A percentile compares a stretch with the other conserved stretches of the same genome.
phyloP scores from a whole-genome alignment of 2,113 vertebrate genomes.

The Sander lucioperca region DNA sequence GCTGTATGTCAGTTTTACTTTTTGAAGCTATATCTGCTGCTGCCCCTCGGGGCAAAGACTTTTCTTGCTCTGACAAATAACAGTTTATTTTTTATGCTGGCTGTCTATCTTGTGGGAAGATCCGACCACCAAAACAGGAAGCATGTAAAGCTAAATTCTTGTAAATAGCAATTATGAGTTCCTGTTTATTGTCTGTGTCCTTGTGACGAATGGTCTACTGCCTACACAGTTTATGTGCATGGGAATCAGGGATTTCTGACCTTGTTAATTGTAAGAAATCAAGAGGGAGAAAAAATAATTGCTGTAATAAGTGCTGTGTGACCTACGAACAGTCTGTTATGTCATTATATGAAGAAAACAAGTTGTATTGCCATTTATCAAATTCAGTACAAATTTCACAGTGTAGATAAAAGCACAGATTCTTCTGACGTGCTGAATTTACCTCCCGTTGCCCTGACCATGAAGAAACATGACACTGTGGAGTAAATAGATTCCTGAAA shows the following conservation, averaged over 20 bases:
- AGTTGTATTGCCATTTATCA: neutral
- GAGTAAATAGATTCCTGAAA: constrained; percentile 52
- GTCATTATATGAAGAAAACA: neutral
- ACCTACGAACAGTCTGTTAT: neutral
- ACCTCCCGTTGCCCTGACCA: neutral
- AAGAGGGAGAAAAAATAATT: neutral
- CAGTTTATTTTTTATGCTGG: neutral
- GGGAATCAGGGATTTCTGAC: neutral
- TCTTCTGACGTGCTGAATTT: constrained; percentile 17
- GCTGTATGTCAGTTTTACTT: neutral
- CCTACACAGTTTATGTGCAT: neutral
- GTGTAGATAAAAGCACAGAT: neutral
- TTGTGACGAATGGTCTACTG: neutral
- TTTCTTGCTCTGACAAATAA: constrained; percentile 2
- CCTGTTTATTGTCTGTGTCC: neutral
- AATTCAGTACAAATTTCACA: neutral
- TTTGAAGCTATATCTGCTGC: neutral
- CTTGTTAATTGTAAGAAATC: neutral
- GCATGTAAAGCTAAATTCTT: constrained; percentile 4
- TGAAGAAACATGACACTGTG: neutral
- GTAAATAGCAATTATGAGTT: neutral
- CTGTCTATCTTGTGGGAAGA: constrained; percentile 4
- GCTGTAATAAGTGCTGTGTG: neutral
- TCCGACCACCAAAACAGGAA: constrained; percentile 5
- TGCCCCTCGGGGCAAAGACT: neutral